Percentiles rank a stretch among this genome's conserved stretches.
Evolutionary conservation across 2,113 vertebrate genomes (phyloP).

Genomic region (Neogobius melanostomus): DNA sequence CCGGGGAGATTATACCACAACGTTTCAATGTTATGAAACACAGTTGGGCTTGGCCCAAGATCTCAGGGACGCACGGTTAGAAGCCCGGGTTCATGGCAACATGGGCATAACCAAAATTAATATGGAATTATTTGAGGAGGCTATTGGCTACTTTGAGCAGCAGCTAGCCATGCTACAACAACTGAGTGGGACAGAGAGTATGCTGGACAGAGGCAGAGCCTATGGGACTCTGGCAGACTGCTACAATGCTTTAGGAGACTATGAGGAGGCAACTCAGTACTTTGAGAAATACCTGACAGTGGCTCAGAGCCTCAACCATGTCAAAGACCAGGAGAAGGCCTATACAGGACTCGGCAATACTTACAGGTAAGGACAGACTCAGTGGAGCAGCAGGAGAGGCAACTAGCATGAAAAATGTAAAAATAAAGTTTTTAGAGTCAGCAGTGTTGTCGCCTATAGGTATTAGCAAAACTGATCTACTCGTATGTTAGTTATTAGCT

Average conservation of each 20-base stretch:
- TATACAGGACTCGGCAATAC: conserved; percentile 91
- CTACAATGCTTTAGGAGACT: conserved; percentile 91
- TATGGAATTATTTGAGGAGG: conserved; percentile 92
- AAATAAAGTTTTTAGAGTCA: too few species aligned
- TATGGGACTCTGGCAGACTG: conserved; percentile 94
- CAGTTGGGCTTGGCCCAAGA: conserved; percentile 90
- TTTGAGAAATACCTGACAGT: conserved; percentile 92
- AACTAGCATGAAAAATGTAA: too few species aligned
- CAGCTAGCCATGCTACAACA: conserved; percentile 94
- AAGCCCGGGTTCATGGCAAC: conserved; percentile 95
- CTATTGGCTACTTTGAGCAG: conserved; percentile 94
- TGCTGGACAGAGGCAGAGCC: conserved; percentile 87
- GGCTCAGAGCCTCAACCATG: conserved; percentile 89
- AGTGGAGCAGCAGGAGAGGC: neutral
- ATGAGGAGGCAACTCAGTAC: conserved; percentile 92
- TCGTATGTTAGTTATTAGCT: too few species aligned
- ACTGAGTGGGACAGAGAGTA: conserved; percentile 84
- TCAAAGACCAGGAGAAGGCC: conserved; percentile 93
- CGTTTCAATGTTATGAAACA: conserved; percentile 91
- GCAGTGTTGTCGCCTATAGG: too few species aligned
- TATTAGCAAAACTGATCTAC: too few species aligned
- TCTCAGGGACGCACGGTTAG: conserved; percentile 86
- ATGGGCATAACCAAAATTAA: conserved; percentile 99
- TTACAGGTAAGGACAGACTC: conserved; percentile 81
- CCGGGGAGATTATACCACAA: conserved; percentile 89